A percentile compares a stretch with the other conserved stretches of the same genome.
phyloP scores from a whole-genome alignment of 2,888 invertebrate species.

The Germaria angustata region DNA sequence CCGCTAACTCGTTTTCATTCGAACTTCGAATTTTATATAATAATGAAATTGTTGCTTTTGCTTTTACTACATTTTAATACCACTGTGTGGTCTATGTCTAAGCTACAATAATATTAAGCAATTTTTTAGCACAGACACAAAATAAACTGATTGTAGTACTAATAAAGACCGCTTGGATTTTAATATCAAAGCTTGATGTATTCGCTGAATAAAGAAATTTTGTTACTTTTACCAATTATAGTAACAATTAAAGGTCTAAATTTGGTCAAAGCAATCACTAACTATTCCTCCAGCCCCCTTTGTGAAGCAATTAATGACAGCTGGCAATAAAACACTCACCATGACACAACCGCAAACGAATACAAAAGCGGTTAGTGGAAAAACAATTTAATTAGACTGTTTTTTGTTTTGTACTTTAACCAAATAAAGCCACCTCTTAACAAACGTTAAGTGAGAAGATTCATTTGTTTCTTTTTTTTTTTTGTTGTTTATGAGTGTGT shows the following conservation, averaged over 20 bases:
- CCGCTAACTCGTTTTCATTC: too few species aligned
- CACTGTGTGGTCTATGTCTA: neutral
- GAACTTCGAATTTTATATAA: neutral
- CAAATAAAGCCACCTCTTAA: slow-evolving; percentile 5
- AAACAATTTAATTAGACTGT: slow-evolving; percentile 56
- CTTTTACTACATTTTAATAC: neutral
- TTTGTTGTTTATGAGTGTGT: too few species aligned
- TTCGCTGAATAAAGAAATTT: too few species aligned
- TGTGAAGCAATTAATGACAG: slow-evolving; percentile 23
- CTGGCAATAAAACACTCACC: slow-evolving; percentile 55
- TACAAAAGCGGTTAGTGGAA: neutral
- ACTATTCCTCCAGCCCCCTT: neutral
- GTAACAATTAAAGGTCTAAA: slow-evolving; percentile 16
- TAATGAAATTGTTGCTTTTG: too few species aligned
- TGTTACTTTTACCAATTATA: neutral
- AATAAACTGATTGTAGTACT: too few species aligned
- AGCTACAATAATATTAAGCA: neutral
- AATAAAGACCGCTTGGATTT: too few species aligned
- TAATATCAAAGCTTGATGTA: too few species aligned
- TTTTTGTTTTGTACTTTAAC: slow-evolving; percentile 19
- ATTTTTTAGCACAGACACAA: too few species aligned
- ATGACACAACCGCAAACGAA: slow-evolving; percentile 35
- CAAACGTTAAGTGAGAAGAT: neutral
- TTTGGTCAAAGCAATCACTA: neutral
- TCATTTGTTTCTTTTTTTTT: neutral